Conservation (phyloP, 2,113 vertebrate species). For the Martes martes region DNA sequence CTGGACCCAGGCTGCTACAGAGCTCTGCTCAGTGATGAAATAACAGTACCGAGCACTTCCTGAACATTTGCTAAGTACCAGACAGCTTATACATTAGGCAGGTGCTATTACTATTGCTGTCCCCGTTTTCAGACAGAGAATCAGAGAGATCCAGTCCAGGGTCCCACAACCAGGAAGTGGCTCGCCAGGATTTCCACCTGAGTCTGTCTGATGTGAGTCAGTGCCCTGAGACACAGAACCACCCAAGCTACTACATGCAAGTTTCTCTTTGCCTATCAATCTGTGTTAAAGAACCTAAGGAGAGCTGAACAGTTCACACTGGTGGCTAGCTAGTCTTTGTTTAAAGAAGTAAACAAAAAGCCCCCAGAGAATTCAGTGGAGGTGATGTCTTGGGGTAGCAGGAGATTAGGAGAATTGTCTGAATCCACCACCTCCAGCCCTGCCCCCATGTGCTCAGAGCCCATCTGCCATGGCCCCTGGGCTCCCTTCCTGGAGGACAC, state of each 20-base stretch:
- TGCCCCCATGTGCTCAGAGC: neutral
- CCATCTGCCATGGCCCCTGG: neutral
- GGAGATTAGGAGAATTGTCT: neutral
- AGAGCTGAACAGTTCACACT: neutral
- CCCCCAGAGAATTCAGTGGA: neutral
- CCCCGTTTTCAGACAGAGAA: neutral
- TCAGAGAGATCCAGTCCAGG: neutral
- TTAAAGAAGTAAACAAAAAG: neutral
- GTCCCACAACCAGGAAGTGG: neutral
- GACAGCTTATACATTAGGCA: neutral
- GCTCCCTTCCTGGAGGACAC: neutral
- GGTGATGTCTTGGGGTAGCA: too few relatives aligned
- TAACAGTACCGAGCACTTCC: neutral
- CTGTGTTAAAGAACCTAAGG: neutral
- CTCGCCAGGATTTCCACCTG: neutral
- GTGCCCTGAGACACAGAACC: neutral
- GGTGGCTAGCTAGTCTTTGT: neutral
- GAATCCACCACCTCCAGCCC: neutral
- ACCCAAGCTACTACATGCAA: neutral
- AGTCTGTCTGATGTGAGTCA: neutral
- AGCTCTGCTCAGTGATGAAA: neutral
- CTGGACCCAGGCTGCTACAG: neutral
- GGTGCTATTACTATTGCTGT: neutral
- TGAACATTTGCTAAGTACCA: neutral
- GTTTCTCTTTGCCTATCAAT: neutral